Evolutionary conservation across 2,113 vertebrate genomes (phyloP).

Genomic region (Sinocyclocheilus anophthalmus): DNA sequence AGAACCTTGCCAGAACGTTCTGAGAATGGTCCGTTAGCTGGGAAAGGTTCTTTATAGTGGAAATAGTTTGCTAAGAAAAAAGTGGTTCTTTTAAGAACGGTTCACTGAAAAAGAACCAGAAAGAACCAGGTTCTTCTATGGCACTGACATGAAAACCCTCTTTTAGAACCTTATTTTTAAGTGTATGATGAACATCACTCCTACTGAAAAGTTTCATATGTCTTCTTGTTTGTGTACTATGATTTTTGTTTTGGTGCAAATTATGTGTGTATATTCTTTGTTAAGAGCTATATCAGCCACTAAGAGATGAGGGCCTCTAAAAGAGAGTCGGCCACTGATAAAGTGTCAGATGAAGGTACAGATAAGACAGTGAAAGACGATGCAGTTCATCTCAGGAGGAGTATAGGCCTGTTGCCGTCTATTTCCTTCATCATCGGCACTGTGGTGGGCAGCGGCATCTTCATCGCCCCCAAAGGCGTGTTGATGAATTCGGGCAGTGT

Average conservation of each 20-base stretch:
- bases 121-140: too few species aligned
- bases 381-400: constrained; percentile 74
- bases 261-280: not conserved
- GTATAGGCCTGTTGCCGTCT: constrained; percentile 79
- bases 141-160: too few species aligned
- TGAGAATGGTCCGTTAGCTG: too few species aligned
- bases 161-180: too few species aligned
- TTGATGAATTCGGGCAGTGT: constrained; percentile 83
- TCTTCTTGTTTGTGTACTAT: not conserved
- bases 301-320: constrained; percentile 49
- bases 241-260: not conserved
- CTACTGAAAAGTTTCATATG: not conserved
- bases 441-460: constrained; percentile 89
- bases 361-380: constrained; percentile 54
- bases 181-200: too few species aligned
- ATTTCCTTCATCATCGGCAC: constrained; percentile 81
- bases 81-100: too few species aligned
- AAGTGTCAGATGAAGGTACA: not conserved
- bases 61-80: too few species aligned
- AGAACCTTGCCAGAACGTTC: too few species aligned
- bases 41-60: too few species aligned
- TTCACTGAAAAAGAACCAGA: too few species aligned
- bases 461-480: constrained; percentile 88
- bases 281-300: not conserved
- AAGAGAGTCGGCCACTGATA: constrained; percentile 9